These are phyloP conservation scores for Trissolcus japonicus DNA, from an alignment of 2,888 invertebrate species.

Conservation along the genomic window DNA sequence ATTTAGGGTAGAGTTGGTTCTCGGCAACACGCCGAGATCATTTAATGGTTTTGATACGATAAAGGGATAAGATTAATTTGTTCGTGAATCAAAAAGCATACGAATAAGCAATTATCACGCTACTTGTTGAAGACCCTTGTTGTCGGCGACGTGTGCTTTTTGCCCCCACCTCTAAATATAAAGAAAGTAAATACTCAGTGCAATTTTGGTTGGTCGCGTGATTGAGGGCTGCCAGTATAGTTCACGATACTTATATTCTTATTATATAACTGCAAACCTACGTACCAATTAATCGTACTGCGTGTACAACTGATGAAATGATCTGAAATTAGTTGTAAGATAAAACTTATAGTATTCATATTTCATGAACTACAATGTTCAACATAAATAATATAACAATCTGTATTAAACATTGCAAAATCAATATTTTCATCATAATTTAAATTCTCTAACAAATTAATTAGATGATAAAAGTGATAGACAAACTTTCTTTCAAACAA, in stretches of 20 bases:
- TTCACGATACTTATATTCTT: constrained; percentile 20
- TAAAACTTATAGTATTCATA: too few species aligned
- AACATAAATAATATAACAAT: too few species aligned
- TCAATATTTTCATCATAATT: too few species aligned
- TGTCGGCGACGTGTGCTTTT: constrained; percentile 53
- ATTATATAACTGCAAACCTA: constrained; percentile 40
- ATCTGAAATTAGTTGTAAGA: constrained; percentile 13
- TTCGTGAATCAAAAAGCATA: constrained; percentile 66
- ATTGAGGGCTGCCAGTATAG: constrained; percentile 22
- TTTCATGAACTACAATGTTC: too few species aligned
- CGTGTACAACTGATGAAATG: constrained; percentile 17
- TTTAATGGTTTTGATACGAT: constrained; percentile 71
- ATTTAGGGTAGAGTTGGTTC: constrained; percentile 63
- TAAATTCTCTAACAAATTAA: too few species aligned
- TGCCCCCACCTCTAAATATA: constrained; percentile 28
- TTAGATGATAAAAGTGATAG: too few species aligned
- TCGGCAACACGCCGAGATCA: constrained; percentile 65
- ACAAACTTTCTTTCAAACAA: too few species aligned
- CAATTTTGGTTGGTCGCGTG: constrained; percentile 34
- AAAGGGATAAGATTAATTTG: constrained; percentile 72
- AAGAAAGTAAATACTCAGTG: constrained; percentile 45
- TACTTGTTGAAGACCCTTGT: constrained; percentile 50
- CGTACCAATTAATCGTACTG: constrained; percentile 44
- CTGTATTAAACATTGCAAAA: too few species aligned
- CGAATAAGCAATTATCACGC: constrained; percentile 69